Percentiles rank a stretch among this genome's conserved stretches.
These are phyloP conservation scores for Atherinosoma microstoma DNA, from an alignment of 2,797 vertebrate genomes.

Conservation along the genomic window DNA sequence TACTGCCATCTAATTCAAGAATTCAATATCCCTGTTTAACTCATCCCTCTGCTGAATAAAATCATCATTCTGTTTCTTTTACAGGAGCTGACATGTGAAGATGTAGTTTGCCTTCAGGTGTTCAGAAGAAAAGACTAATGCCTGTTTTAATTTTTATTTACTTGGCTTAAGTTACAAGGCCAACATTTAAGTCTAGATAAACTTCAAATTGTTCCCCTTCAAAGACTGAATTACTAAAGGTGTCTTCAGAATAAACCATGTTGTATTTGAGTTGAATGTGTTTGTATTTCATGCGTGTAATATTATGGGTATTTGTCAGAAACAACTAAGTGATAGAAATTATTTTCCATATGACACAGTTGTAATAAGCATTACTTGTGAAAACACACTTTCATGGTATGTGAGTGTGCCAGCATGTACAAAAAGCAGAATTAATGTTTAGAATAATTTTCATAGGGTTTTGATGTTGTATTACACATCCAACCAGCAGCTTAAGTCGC, in stretches of 20 bases:
- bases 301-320: not conserved
- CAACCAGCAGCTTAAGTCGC: not conserved
- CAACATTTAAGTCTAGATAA: constrained; percentile 2
- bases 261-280: not conserved
- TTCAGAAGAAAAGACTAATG: constrained; percentile 86
- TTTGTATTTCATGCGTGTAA: not conserved
- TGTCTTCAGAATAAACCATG: constrained; percentile 4
- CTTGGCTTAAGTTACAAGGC: not conserved
- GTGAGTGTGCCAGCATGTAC: not conserved
- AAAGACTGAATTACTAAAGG: constrained; percentile 42
- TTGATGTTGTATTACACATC: not conserved
- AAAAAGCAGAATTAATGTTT: not conserved
- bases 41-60: not conserved
- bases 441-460: not conserved
- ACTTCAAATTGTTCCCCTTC: constrained; percentile 10
- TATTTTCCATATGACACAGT: not conserved
- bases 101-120: constrained; percentile 88
- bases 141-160: constrained; percentile 24
- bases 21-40: not conserved
- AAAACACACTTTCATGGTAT: not conserved
- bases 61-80: constrained; percentile 9
- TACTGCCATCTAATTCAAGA: too few species aligned
- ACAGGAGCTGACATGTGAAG: constrained; percentile 90
- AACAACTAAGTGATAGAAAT: not conserved
- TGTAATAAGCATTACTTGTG: not conserved